A percentile compares a stretch with the other conserved stretches of the same genome.
phyloP scores from a whole-genome alignment of 2,113 vertebrate genomes.

The Sorex fumeus region DNA sequence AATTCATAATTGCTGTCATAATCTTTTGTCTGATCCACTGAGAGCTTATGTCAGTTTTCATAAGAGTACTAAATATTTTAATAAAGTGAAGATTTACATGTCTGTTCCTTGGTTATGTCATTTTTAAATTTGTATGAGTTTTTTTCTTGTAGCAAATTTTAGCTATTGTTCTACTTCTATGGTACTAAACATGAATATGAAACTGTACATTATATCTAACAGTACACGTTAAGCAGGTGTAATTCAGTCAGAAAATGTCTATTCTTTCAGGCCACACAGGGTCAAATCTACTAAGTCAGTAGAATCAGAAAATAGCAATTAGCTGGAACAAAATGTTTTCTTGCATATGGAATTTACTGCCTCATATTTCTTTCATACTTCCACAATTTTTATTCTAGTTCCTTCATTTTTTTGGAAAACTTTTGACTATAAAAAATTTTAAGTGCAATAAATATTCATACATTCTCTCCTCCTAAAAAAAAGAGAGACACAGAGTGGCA shows the following conservation, averaged over 20 bases:
- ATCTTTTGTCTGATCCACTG: background rate
- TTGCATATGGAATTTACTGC: background rate
- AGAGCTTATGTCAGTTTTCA: no score
- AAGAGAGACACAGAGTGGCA: no score
- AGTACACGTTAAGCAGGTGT: background rate
- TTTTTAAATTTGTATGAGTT: background rate
- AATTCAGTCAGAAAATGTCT: background rate
- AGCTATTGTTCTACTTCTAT: background rate
- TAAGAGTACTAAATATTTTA: no score
- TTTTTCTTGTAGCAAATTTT: background rate
- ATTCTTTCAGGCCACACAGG: background rate
- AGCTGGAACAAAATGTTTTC: background rate
- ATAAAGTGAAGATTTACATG: no score
- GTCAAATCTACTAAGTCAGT: background rate
- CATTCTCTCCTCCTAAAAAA: no score
- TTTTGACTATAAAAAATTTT: background rate
- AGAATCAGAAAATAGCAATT: slow-evolving; percentile 1
- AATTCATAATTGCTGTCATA: background rate
- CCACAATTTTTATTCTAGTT: background rate
- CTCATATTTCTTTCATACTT: background rate
- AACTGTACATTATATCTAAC: background rate
- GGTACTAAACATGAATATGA: background rate
- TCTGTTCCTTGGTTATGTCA: background rate
- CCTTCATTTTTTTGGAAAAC: background rate
- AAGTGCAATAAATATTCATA: background rate